Evolutionary conservation across 2,113 vertebrate genomes (phyloP), one percentile per base, ranked within the genome.

Genomic region (Ciconia maguari): DNA sequence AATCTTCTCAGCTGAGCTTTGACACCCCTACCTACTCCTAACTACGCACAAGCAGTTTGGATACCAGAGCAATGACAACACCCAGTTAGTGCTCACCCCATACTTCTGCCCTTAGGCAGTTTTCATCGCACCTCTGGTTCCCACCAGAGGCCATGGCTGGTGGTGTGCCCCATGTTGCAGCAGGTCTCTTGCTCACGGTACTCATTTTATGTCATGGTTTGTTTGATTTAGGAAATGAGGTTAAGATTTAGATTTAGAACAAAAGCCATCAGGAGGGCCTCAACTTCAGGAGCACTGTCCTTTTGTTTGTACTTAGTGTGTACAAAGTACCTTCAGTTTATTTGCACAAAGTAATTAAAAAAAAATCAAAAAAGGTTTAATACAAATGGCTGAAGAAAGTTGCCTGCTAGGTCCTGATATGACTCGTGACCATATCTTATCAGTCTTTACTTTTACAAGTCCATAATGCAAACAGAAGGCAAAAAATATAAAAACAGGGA

Each of bases 151-250:
- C 44, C 18, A 2, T 7, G 44, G 19, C 21, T 65, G 44, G 38
- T 7, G 0, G 1, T 22, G 11, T 34, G 24, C 44, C 52, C 51
- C 2, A 0, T 48, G 36, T 51, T 11, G 4, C 91, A 65, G n/a
- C 4, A 3, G 30, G 34, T 26, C 16, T 77, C 9, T 3, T 72
- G 71, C 13, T 82, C 32, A 4, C 41, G 20, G 20, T 49, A 44
- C 24, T 82, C 30, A 27, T 70, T 86, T 74, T 36, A 49, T 51
- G 38, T 76, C 25, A 7, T 9, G 4, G 24, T 51, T 89, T 80
- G 20, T 69, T 68, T 76, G 16, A 58, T 78, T 87, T 68, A 55
- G 34, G 46, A 46, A 46, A 46, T 9, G 17, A 46, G 44, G 44
- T 46, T 46, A 19, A 52, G 17, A 46, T 32, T 79, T 85, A 52